These are phyloP conservation scores for Hydrozoanthus tunicans DNA, from an alignment of 64 coral and sea anemone genomes.

Conservation along the genomic window DNA sequence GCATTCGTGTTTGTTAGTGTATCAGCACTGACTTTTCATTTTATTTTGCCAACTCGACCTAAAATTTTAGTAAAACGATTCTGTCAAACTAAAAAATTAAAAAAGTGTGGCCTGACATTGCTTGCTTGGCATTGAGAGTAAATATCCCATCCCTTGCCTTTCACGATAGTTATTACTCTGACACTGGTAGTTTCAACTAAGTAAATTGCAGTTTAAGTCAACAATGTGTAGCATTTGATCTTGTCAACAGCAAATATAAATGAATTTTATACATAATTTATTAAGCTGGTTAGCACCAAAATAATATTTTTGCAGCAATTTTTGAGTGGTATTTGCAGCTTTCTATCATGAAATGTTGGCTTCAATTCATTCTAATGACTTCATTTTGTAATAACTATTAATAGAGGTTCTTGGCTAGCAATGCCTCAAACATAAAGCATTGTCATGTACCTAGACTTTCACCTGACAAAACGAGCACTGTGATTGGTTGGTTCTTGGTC, in stretches of 20 bases:
- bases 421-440: no score
- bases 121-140: not conserved
- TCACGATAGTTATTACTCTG: not conserved
- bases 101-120: not conserved
- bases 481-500: no score
- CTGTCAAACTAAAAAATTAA: not conserved
- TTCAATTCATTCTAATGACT: no score
- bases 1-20: no score
- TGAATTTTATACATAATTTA: not conserved
- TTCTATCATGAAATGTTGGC: no score
- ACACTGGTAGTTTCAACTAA: not conserved
- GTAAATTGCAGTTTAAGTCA: not conserved
- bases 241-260: not conserved
- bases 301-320: slow-evolving; percentile 11
- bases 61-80: not conserved
- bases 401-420: no score
- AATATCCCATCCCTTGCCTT: not conserved
- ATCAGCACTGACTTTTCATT: not conserved
- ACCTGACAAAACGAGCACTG: no score
- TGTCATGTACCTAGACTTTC: no score
- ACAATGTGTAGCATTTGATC: not conserved
- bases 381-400: no score
- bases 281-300: slow-evolving; percentile 5
- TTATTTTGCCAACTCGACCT: not conserved
- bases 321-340: not conserved